phyloP scores from a whole-genome alignment of 2,888 invertebrate genomes.

The Drosophila diplacantha region DNA sequence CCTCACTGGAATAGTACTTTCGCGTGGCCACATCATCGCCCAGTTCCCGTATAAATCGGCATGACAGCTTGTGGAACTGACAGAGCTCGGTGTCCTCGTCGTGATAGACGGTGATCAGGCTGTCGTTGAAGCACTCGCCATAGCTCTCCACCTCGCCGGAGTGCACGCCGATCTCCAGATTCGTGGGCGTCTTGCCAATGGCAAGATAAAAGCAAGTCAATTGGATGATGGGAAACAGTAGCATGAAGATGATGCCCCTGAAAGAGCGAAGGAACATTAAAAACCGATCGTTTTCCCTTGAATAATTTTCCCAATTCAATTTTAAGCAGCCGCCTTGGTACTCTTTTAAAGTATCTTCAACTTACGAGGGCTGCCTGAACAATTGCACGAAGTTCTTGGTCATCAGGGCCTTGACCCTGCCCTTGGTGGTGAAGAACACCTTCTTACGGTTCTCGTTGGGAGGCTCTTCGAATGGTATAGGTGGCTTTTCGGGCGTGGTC shows the following conservation, averaged over 20 bases:
- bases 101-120: constrained; percentile 76
- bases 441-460: constrained; percentile 67
- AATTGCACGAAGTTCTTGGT: constrained; percentile 85
- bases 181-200: constrained; percentile 86
- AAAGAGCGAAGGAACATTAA: constrained; percentile 28
- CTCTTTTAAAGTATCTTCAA: neutral
- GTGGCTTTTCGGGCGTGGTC: constrained; percentile 51
- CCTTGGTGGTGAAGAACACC: constrained; percentile 75
- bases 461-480: constrained; percentile 52
- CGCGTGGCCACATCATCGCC: constrained; percentile 80
- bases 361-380: constrained; percentile 85
- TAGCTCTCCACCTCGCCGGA: constrained; percentile 84
- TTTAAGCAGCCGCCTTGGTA: too few species aligned
- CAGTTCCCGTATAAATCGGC: constrained; percentile 81
- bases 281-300: neutral
- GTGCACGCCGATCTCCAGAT: constrained; percentile 86
- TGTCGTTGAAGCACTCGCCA: constrained; percentile 76
- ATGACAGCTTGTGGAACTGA: constrained; percentile 80
- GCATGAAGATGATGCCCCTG: constrained; percentile 88
- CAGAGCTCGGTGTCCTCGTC: constrained; percentile 77
- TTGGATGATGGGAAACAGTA: constrained; percentile 90
- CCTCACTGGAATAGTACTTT: constrained; percentile 73
- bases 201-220: constrained; percentile 88
- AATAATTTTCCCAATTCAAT: too few species aligned
- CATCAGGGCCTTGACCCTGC: constrained; percentile 82